Evolutionary conservation across 2,797 vertebrate genomes (phyloP), one percentile per base, ranked within the genome.

Genomic region (Acipenser ruthenus): DNA sequence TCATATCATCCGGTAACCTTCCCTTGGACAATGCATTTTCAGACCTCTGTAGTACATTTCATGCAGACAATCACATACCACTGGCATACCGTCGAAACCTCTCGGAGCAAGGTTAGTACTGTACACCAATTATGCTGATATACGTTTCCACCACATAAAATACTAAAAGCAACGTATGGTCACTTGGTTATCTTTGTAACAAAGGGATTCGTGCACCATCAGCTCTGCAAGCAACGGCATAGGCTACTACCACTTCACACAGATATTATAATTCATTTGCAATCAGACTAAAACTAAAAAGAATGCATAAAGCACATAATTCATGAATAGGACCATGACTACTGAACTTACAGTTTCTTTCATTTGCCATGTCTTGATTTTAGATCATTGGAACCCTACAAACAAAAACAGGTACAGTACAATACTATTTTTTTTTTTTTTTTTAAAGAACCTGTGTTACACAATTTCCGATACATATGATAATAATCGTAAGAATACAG

Each of bases 351-450:
- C 73, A 77, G 69, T 71, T 76, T 73, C 71, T 79, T 66, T 73
- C 64, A 69, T 70, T 37, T 64, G 67, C 68, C 72, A 70, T 63
- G 78, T 80, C 71, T 76, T 73, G 68, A 69, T 10, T 59, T 69
- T 71, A 75, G 71, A 69, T 72, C 65, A 70, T 74, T 81, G 71
- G 72, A 58, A 55, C 66, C 75, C 75, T 75, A 79, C 65, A 70
- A 81, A 79, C 72, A 78, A 72, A 77, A 74, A 77, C 63, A 75
- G 70, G 75, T 64, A 78, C 72, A 79, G 66, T 68, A 73, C 64
- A 78, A 70, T 71, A 61, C 74, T 77, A 71, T 67, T 72, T 61
- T 67, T 69, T 50, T 60, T 51, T 66, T 69, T 73, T 65, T 50
- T 56, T 68, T 37, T 58, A 18, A 18, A 18, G 18, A 53, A 70